Conservation (phyloP, 1,140 invertebrate genomes). For the Lepidostoma basale region DNA sequence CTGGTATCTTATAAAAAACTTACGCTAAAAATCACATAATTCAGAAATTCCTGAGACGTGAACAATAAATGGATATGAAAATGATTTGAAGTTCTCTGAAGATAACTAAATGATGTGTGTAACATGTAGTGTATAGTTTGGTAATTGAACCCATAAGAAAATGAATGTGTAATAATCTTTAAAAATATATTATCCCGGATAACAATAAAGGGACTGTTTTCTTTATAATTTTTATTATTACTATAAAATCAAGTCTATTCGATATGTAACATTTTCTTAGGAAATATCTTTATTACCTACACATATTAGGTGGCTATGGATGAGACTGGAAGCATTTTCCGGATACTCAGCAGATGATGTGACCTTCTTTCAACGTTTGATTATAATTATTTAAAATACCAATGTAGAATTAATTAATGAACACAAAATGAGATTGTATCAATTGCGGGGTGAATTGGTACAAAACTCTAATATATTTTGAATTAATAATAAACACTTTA, state of each 20-base stretch:
- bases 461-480: neutral
- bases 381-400: conserved; percentile 4
- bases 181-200: conserved; percentile 12
- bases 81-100: neutral
- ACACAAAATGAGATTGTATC: neutral
- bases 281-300: conserved; percentile 9
- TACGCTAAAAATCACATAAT: conserved; percentile 25
- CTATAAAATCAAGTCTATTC: conserved; percentile 24
- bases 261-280: conserved; percentile 27
- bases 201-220: conserved; percentile 1
- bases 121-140: neutral
- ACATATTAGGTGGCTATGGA: neutral
- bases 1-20: conserved; percentile 25
- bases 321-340: neutral
- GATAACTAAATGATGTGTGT: neutral
- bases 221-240: neutral
- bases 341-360: neutral
- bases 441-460: neutral
- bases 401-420: neutral
- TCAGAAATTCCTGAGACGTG: neutral
- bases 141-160: neutral
- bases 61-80: neutral
- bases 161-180: neutral
- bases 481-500: conserved; percentile 4
- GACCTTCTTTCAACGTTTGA: neutral